phyloP scores from a whole-genome alignment of 2,113 vertebrate genomes.

The Ursus arctos region DNA sequence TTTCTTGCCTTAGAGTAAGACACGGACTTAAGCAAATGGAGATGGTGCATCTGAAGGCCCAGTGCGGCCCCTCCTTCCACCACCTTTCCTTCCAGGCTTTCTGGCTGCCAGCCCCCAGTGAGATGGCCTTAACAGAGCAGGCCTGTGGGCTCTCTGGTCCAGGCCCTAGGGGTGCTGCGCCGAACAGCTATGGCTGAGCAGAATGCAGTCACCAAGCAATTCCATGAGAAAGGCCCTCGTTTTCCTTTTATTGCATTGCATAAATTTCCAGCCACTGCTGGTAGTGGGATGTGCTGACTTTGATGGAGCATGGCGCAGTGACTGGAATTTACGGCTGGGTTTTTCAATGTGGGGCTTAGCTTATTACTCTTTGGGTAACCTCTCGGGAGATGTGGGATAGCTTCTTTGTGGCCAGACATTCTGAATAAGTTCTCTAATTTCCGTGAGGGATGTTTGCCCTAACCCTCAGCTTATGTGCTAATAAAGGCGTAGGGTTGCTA shows the following conservation, averaged over 20 bases:
- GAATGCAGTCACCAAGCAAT: accelerated
- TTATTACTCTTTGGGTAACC: background rate
- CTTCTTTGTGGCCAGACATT: background rate
- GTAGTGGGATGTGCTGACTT: background rate
- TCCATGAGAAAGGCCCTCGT: background rate
- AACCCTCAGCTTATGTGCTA: background rate
- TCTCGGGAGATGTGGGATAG: background rate
- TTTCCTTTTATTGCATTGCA: background rate
- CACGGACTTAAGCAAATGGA: background rate
- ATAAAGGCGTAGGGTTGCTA: background rate
- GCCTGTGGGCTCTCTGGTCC: background rate
- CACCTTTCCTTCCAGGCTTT: accelerated
- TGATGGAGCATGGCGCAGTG: accelerated
- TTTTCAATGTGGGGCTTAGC: background rate
- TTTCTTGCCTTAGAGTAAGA: background rate
- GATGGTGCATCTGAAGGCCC: background rate
- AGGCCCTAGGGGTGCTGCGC: accelerated
- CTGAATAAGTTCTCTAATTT: background rate
- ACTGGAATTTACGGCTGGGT: background rate
- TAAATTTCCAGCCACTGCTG: background rate
- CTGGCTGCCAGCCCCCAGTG: accelerated
- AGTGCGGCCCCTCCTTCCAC: background rate
- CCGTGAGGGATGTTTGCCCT: background rate
- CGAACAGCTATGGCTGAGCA: accelerated
- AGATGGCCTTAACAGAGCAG: background rate